phyloP scores from a whole-genome alignment of 2,113 vertebrate species.

The Cacatua alba region DNA sequence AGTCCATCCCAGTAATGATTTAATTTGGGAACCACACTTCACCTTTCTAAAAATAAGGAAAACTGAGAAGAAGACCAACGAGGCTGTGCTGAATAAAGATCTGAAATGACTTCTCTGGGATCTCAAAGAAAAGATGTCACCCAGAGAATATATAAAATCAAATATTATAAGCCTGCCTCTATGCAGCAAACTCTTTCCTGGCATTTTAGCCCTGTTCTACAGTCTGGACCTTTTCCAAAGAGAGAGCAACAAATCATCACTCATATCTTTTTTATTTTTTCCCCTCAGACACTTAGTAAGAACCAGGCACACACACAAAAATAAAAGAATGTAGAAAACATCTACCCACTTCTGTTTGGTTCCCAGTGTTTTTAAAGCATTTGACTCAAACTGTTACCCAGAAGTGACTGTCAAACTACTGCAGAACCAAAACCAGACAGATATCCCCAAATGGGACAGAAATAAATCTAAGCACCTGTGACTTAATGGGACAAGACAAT shows the following conservation, averaged over 20 bases:
- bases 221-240: slow-evolving; percentile 38
- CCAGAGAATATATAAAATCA: slow-evolving; percentile 4
- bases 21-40: slow-evolving; percentile 42
- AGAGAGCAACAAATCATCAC: slow-evolving; percentile 24
- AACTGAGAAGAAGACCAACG: slow-evolving; percentile 32
- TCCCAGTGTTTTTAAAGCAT: not conserved
- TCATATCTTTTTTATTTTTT: not conserved
- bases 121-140: not conserved
- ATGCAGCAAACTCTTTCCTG: slow-evolving; percentile 1
- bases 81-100: slow-evolving; percentile 7
- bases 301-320: slow-evolving; percentile 16
- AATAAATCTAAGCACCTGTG: not conserved
- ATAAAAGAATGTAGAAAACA: slow-evolving; percentile 44
- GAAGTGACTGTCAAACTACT: not conserved
- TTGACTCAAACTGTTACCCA: not conserved
- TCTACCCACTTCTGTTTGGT: not conserved
- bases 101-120: slow-evolving; percentile 19
- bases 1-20: slow-evolving; percentile 22
- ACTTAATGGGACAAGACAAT: not conserved
- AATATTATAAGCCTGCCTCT: not conserved
- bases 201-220: slow-evolving; percentile 15
- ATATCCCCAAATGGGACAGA: not conserved
- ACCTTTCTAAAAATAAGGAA: slow-evolving; percentile 62
- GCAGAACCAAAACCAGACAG: not conserved
- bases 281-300: not conserved